A percentile compares a stretch with the other conserved stretches of the same genome.
Conservation (phyloP, 2,113 vertebrate species). For the Phycodurus eques region DNA sequence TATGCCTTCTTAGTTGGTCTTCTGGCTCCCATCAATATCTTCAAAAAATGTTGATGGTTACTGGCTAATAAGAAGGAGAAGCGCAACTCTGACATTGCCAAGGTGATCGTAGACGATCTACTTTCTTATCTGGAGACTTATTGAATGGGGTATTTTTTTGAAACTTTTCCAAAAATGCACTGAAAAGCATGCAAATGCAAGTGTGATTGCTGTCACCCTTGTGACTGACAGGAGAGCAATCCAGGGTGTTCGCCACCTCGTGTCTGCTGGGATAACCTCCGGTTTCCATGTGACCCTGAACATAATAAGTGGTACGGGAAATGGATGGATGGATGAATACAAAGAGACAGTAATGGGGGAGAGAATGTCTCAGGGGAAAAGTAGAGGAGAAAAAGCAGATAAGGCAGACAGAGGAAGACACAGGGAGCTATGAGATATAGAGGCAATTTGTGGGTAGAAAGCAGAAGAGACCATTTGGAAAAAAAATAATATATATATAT, state of each 20-base stretch:
- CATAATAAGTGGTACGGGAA: not conserved
- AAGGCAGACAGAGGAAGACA: conserved; percentile 20
- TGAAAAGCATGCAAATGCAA: not conserved
- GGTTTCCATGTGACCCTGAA: not conserved
- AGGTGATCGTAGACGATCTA: too few species aligned
- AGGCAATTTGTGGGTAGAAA: conserved; percentile 2
- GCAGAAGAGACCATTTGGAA: conserved; percentile 3
- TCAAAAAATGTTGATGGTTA: not conserved
- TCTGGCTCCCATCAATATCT: not conserved
- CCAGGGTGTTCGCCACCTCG: not conserved
- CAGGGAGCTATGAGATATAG: conserved; percentile 13
- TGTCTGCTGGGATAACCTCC: not conserved
- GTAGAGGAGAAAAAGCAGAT: conserved; percentile 30
- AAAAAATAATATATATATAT: not conserved
- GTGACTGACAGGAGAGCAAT: not conserved
- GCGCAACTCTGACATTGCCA: too few species aligned
- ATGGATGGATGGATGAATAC: conserved; percentile 30
- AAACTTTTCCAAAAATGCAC: not conserved
- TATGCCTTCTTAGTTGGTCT: conserved; percentile 14
- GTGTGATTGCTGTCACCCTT: not conserved
- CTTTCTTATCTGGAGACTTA: not conserved
- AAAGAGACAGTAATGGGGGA: conserved; percentile 31
- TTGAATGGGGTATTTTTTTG: not conserved
- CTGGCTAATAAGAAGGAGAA: not conserved
- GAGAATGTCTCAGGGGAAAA: conserved; percentile 11